Evolutionary conservation across 2,797 vertebrate species (phyloP).

Genomic region (Falco columbarius): DNA sequence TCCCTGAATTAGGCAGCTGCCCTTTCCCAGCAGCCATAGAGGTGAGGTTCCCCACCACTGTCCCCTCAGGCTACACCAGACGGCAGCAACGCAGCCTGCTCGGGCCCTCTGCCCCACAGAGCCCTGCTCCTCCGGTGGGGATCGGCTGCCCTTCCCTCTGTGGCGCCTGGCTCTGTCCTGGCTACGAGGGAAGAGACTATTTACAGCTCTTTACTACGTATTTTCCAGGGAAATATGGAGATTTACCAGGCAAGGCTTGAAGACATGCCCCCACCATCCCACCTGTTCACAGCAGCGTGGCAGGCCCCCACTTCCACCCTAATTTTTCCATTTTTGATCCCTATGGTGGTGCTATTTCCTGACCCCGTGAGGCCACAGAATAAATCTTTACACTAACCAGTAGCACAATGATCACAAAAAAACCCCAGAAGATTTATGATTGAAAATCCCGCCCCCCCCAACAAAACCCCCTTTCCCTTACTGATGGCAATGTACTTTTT

Average conservation of each 20-base stretch:
- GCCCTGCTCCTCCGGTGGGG: rapidly evolving
- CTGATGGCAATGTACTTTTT: rapidly evolving
- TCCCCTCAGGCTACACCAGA: not conserved
- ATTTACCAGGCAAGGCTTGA: not conserved
- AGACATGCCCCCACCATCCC: not conserved
- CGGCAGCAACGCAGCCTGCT: rapidly evolving
- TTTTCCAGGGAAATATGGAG: not conserved
- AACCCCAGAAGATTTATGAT: not conserved
- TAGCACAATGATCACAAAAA: not conserved
- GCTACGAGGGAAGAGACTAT: not conserved
- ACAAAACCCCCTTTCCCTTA: not conserved
- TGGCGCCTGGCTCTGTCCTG: rapidly evolving
- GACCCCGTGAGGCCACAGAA: not conserved
- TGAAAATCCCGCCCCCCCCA: not conserved
- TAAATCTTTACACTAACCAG: not conserved
- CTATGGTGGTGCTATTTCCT: not conserved
- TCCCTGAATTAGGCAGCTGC: not conserved
- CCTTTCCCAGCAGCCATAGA: rapidly evolving
- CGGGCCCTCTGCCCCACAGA: not conserved
- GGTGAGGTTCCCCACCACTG: rapidly evolving
- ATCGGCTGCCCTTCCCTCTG: not conserved
- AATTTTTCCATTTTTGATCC: not conserved
- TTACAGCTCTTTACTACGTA: not conserved
- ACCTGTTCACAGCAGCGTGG: not conserved
- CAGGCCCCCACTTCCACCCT: not conserved